These are phyloP conservation scores for Eremophila alpestris DNA, from an alignment of 2,797 vertebrate species.

Conservation along the genomic window DNA sequence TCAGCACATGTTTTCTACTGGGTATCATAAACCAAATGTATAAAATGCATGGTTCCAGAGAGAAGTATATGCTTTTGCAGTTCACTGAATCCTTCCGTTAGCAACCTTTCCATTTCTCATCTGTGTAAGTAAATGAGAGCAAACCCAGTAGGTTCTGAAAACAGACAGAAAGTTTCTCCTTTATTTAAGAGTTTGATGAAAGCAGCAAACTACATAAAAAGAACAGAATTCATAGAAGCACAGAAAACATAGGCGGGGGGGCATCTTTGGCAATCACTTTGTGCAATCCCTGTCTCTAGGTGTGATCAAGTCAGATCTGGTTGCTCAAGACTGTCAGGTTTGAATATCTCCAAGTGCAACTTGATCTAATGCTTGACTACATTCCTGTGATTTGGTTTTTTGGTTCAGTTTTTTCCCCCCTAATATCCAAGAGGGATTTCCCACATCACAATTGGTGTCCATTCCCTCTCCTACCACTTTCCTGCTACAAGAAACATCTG, in stretches of 20 bases:
- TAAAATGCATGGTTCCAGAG: conserved; percentile 26
- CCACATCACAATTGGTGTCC: not conserved
- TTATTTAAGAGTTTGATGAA: not conserved
- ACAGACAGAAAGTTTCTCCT: not conserved
- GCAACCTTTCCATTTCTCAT: not conserved
- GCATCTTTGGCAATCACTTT: not conserved
- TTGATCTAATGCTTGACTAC: not conserved
- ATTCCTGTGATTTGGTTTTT: not conserved
- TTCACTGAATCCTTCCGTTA: conserved; percentile 37
- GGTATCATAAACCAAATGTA: conserved; percentile 23
- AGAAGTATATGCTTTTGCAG: conserved; percentile 41
- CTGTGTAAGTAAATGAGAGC: not conserved
- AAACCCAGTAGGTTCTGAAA: not conserved
- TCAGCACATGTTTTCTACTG: conserved; percentile 13
- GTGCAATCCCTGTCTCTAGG: not conserved
- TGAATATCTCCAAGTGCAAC: not conserved
- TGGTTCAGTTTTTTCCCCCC: rapidly evolving
- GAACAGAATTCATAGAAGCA: not conserved
- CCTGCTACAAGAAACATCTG: not conserved
- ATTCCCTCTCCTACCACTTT: not conserved
- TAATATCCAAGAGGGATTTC: not conserved
- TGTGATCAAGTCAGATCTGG: not conserved
- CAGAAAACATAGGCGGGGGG: not conserved
- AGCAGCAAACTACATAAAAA: not conserved
- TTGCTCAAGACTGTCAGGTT: not conserved